These are phyloP conservation scores for Chalcosyrphus nemorum DNA, from an alignment of 2,888 invertebrate genomes.

Conservation along the genomic window DNA sequence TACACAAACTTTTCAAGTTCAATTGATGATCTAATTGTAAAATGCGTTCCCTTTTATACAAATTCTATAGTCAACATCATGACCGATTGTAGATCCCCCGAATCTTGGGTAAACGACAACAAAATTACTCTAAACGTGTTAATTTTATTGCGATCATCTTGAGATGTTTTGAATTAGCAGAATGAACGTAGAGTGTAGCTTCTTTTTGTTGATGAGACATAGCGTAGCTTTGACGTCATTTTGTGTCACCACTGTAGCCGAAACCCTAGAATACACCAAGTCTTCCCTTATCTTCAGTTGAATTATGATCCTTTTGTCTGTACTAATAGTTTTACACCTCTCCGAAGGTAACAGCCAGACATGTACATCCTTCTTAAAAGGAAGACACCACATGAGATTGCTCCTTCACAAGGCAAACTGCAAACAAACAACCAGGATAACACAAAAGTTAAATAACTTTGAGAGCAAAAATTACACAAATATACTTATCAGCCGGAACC, in stretches of 20 bases:
- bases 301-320: conserved; percentile 64
- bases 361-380: conserved; percentile 30
- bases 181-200: too few relatives aligned
- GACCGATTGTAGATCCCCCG: not conserved
- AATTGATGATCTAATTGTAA: not conserved
- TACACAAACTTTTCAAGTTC: not conserved
- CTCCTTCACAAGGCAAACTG: not conserved
- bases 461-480: conserved; percentile 68
- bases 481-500: conserved; percentile 70
- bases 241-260: too few relatives aligned
- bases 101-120: not conserved
- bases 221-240: too few relatives aligned
- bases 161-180: too few relatives aligned
- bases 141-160: too few relatives aligned
- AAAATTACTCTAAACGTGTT: not conserved
- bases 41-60: not conserved
- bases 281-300: conserved; percentile 42
- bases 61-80: not conserved
- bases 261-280: too few relatives aligned
- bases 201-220: too few relatives aligned
- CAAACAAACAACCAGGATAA: conserved; percentile 61
- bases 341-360: conserved; percentile 25
- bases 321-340: conserved; percentile 69
- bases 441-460: conserved; percentile 72
- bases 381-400: conserved; percentile 55